phyloP scores from a whole-genome alignment of 2,888 invertebrate species.

The Cancer borealis region DNA sequence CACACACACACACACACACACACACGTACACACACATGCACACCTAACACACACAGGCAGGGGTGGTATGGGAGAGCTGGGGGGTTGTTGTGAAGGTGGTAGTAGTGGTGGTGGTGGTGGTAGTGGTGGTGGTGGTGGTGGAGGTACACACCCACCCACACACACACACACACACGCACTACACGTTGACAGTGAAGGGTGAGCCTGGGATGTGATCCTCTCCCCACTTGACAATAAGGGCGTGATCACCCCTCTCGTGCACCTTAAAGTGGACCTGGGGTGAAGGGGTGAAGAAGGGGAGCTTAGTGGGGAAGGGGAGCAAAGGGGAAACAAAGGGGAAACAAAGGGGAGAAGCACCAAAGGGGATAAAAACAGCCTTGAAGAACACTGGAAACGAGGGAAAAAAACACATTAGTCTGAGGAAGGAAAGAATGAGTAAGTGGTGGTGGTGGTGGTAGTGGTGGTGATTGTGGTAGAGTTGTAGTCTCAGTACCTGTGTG shows the following conservation, averaged over 20 bases:
- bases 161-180: neutral
- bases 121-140: slow-evolving; percentile 3
- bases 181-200: slow-evolving; percentile 84
- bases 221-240: slow-evolving; percentile 97
- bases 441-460: too few species aligned
- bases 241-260: slow-evolving; percentile 95
- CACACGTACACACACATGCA: neutral
- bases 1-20: slow-evolving; percentile 35
- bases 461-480: too few species aligned
- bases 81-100: neutral
- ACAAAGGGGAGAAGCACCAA: neutral
- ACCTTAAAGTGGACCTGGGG: slow-evolving; percentile 82
- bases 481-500: too few species aligned
- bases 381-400: too few species aligned
- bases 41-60: slow-evolving; percentile 11
- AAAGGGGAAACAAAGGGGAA: neutral
- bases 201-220: slow-evolving; percentile 98
- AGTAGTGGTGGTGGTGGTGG: slow-evolving; percentile 7
- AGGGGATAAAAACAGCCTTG: too few species aligned
- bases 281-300: neutral
- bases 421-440: too few species aligned
- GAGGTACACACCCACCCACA: neutral
- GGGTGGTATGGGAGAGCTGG: neutral
- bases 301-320: neutral
- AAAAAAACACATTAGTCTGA: too few species aligned